Evolutionary conservation across 2,888 invertebrate species (phyloP).

Genomic region (Tipula unca): DNA sequence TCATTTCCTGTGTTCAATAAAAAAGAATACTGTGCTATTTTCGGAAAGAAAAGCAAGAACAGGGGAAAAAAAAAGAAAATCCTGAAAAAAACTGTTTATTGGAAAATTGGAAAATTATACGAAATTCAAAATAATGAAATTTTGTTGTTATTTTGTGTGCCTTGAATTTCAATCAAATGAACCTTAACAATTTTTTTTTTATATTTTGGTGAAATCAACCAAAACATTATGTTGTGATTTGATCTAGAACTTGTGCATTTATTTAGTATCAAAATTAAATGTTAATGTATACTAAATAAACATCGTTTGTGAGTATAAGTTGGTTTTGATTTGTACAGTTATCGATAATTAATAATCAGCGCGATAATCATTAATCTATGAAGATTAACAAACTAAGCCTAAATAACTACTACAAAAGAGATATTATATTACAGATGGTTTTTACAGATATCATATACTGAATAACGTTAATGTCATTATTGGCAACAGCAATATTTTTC

Average conservation of each 20-base stretch:
- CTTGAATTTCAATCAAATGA: not conserved
- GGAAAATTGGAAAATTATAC: conserved; percentile 8
- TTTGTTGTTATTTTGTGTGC: not conserved
- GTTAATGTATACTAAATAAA: not conserved
- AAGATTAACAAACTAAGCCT: too few species aligned
- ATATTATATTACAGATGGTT: too few species aligned
- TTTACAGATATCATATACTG: too few species aligned
- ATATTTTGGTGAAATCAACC: not conserved
- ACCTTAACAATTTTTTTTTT: not conserved
- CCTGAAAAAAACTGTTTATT: not conserved
- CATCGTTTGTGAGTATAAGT: too few species aligned
- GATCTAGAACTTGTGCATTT: not conserved
- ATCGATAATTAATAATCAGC: too few species aligned
- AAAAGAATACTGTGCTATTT: not conserved
- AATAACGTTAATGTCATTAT: too few species aligned
- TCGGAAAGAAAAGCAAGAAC: not conserved
- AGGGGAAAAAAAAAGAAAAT: not conserved
- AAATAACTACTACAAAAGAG: too few species aligned
- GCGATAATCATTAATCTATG: too few species aligned
- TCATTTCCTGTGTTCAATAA: not conserved
- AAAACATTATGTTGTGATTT: not conserved
- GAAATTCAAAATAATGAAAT: not conserved
- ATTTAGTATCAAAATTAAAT: not conserved
- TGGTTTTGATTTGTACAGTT: too few species aligned
- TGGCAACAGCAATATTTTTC: too few species aligned